Evolutionary conservation across 2,797 vertebrate species (phyloP), one percentile per base, ranked within the genome.

Genomic region (Ceryle rudis): DNA sequence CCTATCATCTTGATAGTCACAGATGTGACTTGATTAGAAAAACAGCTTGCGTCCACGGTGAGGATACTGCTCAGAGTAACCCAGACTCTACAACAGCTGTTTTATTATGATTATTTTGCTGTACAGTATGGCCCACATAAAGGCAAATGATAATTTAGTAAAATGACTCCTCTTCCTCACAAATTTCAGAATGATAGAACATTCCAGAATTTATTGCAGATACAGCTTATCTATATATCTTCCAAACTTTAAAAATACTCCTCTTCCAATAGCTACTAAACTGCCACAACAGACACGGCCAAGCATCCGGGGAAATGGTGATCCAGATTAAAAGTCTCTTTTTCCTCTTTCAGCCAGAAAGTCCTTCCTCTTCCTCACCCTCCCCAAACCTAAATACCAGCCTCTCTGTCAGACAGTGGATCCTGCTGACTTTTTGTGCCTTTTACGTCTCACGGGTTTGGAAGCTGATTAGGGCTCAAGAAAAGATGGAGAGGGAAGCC

Each of bases 21-120:
- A 91, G 91, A 75, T 65, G 66, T 41, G 58, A 67, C 65, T 65
- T 18, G 52, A 69, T 46, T 44, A 74, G 62, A 33, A 61, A 86
- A 95, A 54, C 84, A 92, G 86, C 86, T 89, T 28, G 22, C 80
- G 92, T 79, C 92, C 85, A 54, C n/a, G 70, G 49, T 49, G 35
- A 86, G 62, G 89, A 62, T 25, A n/a, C 28, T 61, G 75, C 73
- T 84, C 28, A 54, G 54, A 44, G 57, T 72, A 88, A 58, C 77
- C 49, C 25, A 21, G 6, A 33, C 47, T 51, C 71, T n/a, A 7
- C 41, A 87, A 5, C 91, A 94, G 83, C 86, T 94, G 77, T 14
- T 91, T 70, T 46, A 64, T 39, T 49, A 42, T 26, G 10, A 62
- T 81, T 70, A 74, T 71, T 83, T 79, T 51, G 19, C 41, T 69